A percentile compares a stretch with the other conserved stretches of the same genome.
These are phyloP conservation scores for Agonopterix arenella DNA, from an alignment of 2,888 invertebrate genomes.

Conservation along the genomic window DNA sequence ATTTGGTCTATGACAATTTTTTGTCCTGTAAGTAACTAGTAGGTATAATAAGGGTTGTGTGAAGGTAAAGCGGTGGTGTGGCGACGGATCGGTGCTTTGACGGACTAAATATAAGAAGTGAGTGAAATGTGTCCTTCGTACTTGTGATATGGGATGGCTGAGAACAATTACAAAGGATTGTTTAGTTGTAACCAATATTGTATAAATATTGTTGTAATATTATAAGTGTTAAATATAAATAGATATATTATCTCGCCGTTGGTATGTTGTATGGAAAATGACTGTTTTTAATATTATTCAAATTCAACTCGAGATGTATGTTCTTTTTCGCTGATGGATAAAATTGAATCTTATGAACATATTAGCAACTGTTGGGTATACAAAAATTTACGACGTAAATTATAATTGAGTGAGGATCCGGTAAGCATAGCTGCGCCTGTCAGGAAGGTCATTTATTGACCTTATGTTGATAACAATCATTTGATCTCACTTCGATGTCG, in stretches of 20 bases:
- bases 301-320: constrained; percentile 39
- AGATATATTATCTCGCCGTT: constrained; percentile 53
- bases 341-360: constrained; percentile 20
- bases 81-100: constrained; percentile 20
- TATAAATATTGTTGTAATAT: constrained; percentile 51
- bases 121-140: constrained; percentile 53
- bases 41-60: constrained; percentile 2
- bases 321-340: constrained; percentile 28
- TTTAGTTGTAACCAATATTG: constrained; percentile 42
- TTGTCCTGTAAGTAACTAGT: constrained; percentile 25
- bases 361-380: constrained; percentile 25
- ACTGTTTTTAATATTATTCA: constrained; percentile 72
- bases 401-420: constrained; percentile 25
- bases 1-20: constrained; percentile 6
- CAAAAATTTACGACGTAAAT: constrained; percentile 32
- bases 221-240: constrained; percentile 68
- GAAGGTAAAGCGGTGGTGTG: constrained; percentile 5
- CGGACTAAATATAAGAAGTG: constrained; percentile 18
- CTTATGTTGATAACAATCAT: constrained; percentile 32
- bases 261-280: constrained; percentile 40
- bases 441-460: constrained; percentile 16
- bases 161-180: constrained; percentile 38
- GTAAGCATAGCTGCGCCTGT: constrained; percentile 18
- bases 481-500: constrained; percentile 63
- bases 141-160: constrained; percentile 52